Evolutionary conservation across 2,888 invertebrate species (phyloP).

Genomic region (Ischnura elegans): DNA sequence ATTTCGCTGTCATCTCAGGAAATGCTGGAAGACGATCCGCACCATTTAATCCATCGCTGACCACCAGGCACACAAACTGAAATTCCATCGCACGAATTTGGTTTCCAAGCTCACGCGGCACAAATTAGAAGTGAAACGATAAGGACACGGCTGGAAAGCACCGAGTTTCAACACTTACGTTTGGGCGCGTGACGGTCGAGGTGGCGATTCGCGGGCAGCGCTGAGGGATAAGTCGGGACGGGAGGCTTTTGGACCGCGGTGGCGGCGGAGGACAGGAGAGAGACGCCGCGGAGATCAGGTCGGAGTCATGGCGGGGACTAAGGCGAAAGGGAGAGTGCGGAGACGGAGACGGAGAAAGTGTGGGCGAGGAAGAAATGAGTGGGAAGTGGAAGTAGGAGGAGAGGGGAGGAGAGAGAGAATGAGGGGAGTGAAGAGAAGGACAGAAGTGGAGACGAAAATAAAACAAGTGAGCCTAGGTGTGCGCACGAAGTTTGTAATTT

Average conservation of each 20-base stretch:
- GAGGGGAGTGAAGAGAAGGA: background rate
- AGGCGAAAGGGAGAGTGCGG: background rate
- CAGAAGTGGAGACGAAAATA: background rate
- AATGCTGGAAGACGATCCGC: too few species aligned
- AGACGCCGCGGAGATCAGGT: background rate
- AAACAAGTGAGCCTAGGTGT: too few species aligned
- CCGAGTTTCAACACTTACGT: background rate
- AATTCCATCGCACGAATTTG: background rate
- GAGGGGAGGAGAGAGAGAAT: background rate
- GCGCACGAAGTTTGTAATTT: too few species aligned
- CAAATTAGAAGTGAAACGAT: background rate
- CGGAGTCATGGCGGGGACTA: constrained; percentile 29
- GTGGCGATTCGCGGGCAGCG: background rate
- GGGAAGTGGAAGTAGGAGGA: background rate
- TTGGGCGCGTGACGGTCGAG: background rate
- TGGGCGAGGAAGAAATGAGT: background rate
- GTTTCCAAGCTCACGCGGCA: background rate
- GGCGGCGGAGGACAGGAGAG: background rate
- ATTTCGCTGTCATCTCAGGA: too few species aligned
- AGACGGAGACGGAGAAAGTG: background rate
- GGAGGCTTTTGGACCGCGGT: background rate
- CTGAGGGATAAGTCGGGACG: background rate
- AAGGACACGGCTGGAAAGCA: background rate
- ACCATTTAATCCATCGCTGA: too few species aligned
- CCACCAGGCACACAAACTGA: too few species aligned